These are phyloP conservation scores for Limonius californicus DNA, from an alignment of 1,140 invertebrate species.

Conservation along the genomic window DNA sequence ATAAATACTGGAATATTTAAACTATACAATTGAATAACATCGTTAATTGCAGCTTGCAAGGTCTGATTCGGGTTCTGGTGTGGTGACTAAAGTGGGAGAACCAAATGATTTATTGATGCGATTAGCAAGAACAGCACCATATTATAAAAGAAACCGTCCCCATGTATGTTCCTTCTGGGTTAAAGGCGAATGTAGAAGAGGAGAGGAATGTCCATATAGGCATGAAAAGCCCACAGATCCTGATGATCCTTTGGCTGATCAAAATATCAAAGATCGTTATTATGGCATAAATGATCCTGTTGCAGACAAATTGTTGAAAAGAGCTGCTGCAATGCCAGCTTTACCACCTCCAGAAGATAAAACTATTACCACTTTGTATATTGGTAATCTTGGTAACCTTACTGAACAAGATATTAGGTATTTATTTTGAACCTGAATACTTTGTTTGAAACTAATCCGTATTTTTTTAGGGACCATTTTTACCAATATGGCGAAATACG, in stretches of 20 bases:
- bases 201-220: constrained; percentile 98
- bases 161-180: constrained; percentile 99
- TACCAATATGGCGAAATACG: constrained; percentile 99
- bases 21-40: constrained; percentile 29
- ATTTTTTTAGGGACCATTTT: constrained; percentile 78
- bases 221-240: constrained; percentile 99
- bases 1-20: too few relatives aligned
- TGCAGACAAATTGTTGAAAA: constrained; percentile 93
- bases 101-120: constrained; percentile 90
- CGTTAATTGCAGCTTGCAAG: constrained; percentile 43
- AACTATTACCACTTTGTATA: constrained; percentile 93
- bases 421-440: constrained; percentile 4
- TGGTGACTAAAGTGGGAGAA: constrained; percentile 69
- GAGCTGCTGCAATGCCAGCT: constrained; percentile 91
- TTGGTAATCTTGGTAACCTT: constrained; percentile 90
- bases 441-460: not conserved
- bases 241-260: constrained; percentile 97
- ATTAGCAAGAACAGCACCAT: constrained; percentile 93
- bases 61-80: constrained; percentile 54
- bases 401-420: constrained; percentile 85
- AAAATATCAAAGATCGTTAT: constrained; percentile 98
- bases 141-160: constrained; percentile 97
- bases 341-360: constrained; percentile 94
- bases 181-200: constrained; percentile 97
- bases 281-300: constrained; percentile 99